Percentiles rank a stretch among this genome's conserved stretches.
Conservation (phyloP, 2,888 invertebrate species). For the Chelonus formosanus region DNA sequence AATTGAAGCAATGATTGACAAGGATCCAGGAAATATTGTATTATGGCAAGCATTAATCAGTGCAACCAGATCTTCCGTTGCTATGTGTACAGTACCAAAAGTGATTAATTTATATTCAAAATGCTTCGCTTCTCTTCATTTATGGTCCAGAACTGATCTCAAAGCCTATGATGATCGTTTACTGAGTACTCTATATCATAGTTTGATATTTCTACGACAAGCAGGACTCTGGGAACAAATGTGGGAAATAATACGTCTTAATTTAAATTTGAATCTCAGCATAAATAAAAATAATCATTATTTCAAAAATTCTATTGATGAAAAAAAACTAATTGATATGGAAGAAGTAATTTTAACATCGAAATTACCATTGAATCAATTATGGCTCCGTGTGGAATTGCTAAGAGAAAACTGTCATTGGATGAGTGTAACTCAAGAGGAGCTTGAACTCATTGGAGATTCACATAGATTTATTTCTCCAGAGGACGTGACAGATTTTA, state of each 20-base stretch:
- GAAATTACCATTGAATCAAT: constrained; percentile 75
- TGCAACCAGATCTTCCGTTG: constrained; percentile 70
- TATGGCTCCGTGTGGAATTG: constrained; percentile 81
- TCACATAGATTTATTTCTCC: constrained; percentile 74
- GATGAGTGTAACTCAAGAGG: constrained; percentile 68
- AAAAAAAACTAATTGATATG: constrained; percentile 68
- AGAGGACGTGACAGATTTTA: constrained; percentile 73
- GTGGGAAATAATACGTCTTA: constrained; percentile 76
- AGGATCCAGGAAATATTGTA: constrained; percentile 63
- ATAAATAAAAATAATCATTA: constrained; percentile 41
- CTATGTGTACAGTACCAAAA: constrained; percentile 70
- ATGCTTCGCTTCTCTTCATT: constrained; percentile 65
- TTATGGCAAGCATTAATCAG: constrained; percentile 69
- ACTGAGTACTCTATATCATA: constrained; percentile 66
- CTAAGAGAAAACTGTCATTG: constrained; percentile 78
- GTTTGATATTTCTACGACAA: constrained; percentile 72
- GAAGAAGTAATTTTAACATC: constrained; percentile 72
- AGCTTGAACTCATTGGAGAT: constrained; percentile 68
- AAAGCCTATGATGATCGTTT: constrained; percentile 52
- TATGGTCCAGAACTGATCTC: constrained; percentile 52
- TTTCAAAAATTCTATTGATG: constrained; percentile 59
- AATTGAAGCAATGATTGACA: constrained; percentile 65
- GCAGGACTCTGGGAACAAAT: constrained; percentile 80
- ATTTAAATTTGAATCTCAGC: constrained; percentile 73
- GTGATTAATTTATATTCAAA: constrained; percentile 70